phyloP scores from a whole-genome alignment of 2,888 invertebrate species.

The Platycheirus rosarum region DNA sequence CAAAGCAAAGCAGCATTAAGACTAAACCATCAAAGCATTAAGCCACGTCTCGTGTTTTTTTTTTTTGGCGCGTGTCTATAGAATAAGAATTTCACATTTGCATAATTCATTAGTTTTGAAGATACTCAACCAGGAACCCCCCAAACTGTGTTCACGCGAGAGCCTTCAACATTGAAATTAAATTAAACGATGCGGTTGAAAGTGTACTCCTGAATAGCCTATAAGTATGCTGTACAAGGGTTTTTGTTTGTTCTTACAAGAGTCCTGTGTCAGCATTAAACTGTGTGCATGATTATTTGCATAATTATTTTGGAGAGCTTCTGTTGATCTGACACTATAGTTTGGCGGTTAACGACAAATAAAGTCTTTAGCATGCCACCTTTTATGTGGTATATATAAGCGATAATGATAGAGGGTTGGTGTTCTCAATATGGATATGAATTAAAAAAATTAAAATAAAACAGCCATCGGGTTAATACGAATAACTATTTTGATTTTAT shows the following conservation, averaged over 20 bases:
- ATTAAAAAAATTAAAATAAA: neutral
- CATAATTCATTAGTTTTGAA: conserved; percentile 17
- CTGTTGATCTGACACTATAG: neutral
- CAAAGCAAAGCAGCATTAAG: too few species aligned
- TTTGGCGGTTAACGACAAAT: neutral
- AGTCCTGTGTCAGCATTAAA: conserved; percentile 1
- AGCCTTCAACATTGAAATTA: conserved; percentile 64
- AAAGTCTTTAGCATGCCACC: neutral
- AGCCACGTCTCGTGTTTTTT: neutral
- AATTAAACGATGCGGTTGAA: conserved; percentile 61
- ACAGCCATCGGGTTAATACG: too few species aligned
- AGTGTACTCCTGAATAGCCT: conserved; percentile 30
- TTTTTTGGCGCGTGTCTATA: neutral
- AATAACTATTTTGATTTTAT: too few species aligned
- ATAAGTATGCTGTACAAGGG: neutral
- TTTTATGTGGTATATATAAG: neutral
- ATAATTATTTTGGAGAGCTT: conserved; percentile 13
- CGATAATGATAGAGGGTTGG: neutral
- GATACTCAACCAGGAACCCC: conserved; percentile 7
- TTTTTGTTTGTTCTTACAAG: conserved; percentile 17
- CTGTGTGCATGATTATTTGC: conserved; percentile 3
- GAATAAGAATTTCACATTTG: conserved; percentile 2
- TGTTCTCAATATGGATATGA: neutral
- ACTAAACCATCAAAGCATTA: neutral
- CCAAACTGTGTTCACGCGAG: conserved; percentile 32